Evolutionary conservation across 92 coral and sea anemone species (phyloP).

Genomic region (Epizoanthus rinbou): DNA sequence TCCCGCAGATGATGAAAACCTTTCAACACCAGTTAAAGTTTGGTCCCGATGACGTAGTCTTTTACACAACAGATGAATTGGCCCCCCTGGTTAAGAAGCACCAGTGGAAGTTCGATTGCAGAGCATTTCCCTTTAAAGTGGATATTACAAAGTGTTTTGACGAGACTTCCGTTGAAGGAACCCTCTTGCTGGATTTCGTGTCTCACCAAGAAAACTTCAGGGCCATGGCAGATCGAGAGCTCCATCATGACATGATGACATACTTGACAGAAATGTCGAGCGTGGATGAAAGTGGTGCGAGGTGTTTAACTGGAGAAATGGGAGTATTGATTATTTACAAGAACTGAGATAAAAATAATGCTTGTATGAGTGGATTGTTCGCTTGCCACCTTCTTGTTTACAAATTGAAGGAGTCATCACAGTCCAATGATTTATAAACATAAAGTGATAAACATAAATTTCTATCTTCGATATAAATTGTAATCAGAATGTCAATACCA

Average conservation of each 20-base stretch:
- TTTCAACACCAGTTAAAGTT: constrained; percentile 50
- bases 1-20: constrained; percentile 48
- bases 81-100: constrained; percentile 32
- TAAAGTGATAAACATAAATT: too few species aligned
- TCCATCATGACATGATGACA: constrained; percentile 29
- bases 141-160: constrained; percentile 50
- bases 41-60: constrained; percentile 48
- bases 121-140: constrained; percentile 26
- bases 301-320: constrained; percentile 56
- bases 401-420: too few species aligned
- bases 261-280: constrained; percentile 41
- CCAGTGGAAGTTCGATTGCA: constrained; percentile 47
- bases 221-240: constrained; percentile 52
- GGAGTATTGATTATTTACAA: constrained; percentile 54
- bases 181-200: constrained; percentile 52
- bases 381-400: background rate
- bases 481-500: too few species aligned
- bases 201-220: constrained; percentile 61
- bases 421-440: too few species aligned
- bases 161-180: constrained; percentile 50
- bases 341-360: background rate
- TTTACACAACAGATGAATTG: constrained; percentile 53
- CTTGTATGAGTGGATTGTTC: background rate
- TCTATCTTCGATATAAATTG: too few species aligned
- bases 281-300: constrained; percentile 19